Evolutionary conservation across 2,797 vertebrate species (phyloP).

Genomic region (Avahi laniger): DNA sequence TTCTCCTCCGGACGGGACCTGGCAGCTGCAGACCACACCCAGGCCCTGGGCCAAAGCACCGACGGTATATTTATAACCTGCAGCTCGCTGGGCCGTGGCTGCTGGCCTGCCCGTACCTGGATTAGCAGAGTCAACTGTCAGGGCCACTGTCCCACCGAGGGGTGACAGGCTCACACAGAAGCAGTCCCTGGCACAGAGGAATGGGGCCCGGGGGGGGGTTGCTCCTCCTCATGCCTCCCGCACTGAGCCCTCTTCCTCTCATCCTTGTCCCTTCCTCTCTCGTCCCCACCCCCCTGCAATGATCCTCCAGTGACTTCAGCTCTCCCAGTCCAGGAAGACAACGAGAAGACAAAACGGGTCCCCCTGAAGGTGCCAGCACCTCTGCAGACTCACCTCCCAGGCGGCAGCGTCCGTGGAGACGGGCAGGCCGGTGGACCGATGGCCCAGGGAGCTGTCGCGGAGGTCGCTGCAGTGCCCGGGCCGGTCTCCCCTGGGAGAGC

Average conservation of each 20-base stretch:
- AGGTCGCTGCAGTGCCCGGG: neutral
- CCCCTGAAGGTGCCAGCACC: neutral
- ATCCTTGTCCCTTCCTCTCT: neutral
- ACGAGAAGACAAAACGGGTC: neutral
- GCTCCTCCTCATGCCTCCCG: neutral
- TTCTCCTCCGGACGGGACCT: neutral
- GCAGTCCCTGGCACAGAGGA: neutral
- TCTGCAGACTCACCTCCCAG: neutral
- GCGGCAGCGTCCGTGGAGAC: neutral
- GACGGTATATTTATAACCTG: neutral
- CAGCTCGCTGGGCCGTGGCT: neutral
- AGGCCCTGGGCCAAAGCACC: neutral
- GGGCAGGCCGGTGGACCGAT: fast-evolving
- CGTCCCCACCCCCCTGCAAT: fast-evolving
- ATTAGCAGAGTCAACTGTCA: neutral
- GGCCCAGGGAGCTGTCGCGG: fast-evolving
- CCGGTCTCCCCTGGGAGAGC: too few relatives aligned
- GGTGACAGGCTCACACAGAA: neutral
- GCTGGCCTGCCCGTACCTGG: neutral
- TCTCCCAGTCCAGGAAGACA: neutral
- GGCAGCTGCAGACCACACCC: conserved; percentile 16
- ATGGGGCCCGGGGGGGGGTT: neutral
- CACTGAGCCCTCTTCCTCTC: neutral
- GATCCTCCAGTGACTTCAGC: neutral
- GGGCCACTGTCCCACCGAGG: neutral